Conservation (phyloP, 1,140 invertebrate genomes). For the Oncopeltus fasciatus region DNA sequence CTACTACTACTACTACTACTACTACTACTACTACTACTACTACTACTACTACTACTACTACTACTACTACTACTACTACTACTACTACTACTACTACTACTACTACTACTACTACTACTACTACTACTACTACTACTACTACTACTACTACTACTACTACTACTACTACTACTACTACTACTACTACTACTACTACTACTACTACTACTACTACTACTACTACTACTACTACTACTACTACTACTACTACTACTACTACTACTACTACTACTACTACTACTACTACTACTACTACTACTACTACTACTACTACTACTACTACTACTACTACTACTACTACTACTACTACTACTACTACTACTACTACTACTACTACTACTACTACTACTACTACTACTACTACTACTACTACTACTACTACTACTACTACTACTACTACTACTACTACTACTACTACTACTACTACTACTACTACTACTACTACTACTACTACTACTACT, state of each 20-base stretch:
- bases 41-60: neutral
- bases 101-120: neutral
- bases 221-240: constrained; percentile 1
- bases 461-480: constrained; percentile 5
- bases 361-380: constrained; percentile 1
- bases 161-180: neutral
- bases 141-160: constrained; percentile 1
- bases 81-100: constrained; percentile 1
- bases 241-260: constrained; percentile 1
- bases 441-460: constrained; percentile 5
- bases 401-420: constrained; percentile 5
- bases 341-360: constrained; percentile 1
- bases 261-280: neutral
- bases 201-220: neutral
- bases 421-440: constrained; percentile 5
- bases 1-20: constrained; percentile 1
- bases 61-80: constrained; percentile 2
- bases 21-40: constrained; percentile 1
- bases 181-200: constrained; percentile 1
- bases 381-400: constrained; percentile 4
- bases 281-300: constrained; percentile 1
- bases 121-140: constrained; percentile 1
- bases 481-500: constrained; percentile 5
- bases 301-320: constrained; percentile 1
- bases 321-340: neutral